phyloP scores from a whole-genome alignment of 2,888 invertebrate genomes.

The Melinaea marsaeus region DNA sequence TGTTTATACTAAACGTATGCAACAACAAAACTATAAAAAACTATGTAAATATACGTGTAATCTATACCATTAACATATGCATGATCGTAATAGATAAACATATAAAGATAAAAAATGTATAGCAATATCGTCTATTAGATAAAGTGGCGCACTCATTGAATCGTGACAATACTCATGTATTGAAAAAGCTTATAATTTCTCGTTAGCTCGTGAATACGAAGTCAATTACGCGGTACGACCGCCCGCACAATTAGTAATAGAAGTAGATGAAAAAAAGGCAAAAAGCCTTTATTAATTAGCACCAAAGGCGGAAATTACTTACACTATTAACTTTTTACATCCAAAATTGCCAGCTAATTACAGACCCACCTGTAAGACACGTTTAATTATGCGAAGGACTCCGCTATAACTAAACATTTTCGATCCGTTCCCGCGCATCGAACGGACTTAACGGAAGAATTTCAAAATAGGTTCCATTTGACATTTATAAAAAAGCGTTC shows the following conservation, averaged over 20 bases:
- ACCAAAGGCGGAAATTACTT: slow-evolving; percentile 41
- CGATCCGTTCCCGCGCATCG: neutral
- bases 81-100: too few relatives aligned
- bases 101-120: too few relatives aligned
- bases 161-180: slow-evolving; percentile 8
- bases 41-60: too few relatives aligned
- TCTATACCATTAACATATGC: too few relatives aligned
- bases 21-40: too few relatives aligned
- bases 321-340: slow-evolving; percentile 42
- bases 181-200: neutral
- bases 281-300: slow-evolving; percentile 44
- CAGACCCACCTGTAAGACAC: slow-evolving; percentile 27
- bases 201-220: slow-evolving; percentile 26
- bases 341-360: slow-evolving; percentile 21
- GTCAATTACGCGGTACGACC: slow-evolving; percentile 30
- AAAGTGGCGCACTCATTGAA: slow-evolving; percentile 12
- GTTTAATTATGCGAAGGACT: slow-evolving; percentile 21
- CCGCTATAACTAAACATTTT: slow-evolving; percentile 6
- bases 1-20: too few relatives aligned
- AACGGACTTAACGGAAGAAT: neutral
- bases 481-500: slow-evolving; percentile 32
- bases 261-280: slow-evolving; percentile 32
- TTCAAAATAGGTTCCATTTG: slow-evolving; percentile 27
- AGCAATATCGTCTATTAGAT: too few relatives aligned
- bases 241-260: slow-evolving; percentile 35